Percentiles rank a stretch among this genome's conserved stretches.
Evolutionary conservation across 2,113 vertebrate genomes (phyloP).

Genomic region (Ciconia boyciana): DNA sequence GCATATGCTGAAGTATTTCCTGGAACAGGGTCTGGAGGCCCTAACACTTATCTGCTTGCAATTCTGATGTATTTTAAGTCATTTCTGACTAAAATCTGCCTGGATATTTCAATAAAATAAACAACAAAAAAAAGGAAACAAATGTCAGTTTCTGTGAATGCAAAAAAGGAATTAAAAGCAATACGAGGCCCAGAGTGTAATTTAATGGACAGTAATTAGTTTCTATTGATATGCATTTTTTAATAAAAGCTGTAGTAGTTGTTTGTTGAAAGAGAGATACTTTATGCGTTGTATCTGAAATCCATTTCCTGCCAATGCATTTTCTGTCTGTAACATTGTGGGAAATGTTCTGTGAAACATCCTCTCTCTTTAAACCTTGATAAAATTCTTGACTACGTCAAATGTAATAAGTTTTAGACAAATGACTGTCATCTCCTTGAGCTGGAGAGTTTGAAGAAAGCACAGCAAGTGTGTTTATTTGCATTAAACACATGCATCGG

Average conservation of each 20-base stretch:
- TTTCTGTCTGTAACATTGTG: neutral
- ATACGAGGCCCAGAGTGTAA: neutral
- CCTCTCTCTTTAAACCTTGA: slow-evolving; percentile 41
- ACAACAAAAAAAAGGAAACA: neutral
- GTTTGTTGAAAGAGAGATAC: slow-evolving; percentile 29
- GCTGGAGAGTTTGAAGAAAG: slow-evolving; percentile 19
- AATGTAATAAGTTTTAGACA: slow-evolving; percentile 45
- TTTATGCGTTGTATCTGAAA: slow-evolving; percentile 7
- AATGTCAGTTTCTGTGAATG: neutral
- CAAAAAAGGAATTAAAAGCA: slow-evolving; percentile 1
- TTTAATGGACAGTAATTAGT: slow-evolving; percentile 45
- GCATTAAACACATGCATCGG: slow-evolving; percentile 6
- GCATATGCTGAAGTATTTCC: slow-evolving; percentile 39
- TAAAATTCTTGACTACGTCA: slow-evolving; percentile 40
- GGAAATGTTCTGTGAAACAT: slow-evolving; percentile 38
- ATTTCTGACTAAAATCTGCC: slow-evolving; percentile 20
- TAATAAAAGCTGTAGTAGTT: slow-evolving; percentile 11
- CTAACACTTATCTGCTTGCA: neutral
- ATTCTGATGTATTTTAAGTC: neutral
- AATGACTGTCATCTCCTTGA: slow-evolving; percentile 40
- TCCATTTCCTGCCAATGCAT: slow-evolving; percentile 36
- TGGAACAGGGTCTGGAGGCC: slow-evolving; percentile 10
- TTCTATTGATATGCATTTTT: slow-evolving; percentile 17
- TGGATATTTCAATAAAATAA: neutral
- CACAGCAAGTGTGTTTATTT: slow-evolving; percentile 41